Conservation (phyloP, 1,140 invertebrate species). For the Agraylea sexmaculata region DNA sequence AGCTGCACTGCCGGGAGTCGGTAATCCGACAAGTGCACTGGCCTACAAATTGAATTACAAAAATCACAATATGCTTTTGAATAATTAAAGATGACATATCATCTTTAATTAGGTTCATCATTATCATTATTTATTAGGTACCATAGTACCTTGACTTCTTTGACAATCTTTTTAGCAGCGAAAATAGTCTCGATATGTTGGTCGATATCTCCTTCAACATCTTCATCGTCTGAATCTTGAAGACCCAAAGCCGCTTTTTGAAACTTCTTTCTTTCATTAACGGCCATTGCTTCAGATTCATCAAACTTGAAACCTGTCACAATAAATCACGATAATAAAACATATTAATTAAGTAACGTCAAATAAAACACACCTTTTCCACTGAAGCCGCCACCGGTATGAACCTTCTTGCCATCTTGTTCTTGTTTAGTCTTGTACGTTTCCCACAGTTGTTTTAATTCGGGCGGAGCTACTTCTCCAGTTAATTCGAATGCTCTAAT, state of each 20-base stretch:
- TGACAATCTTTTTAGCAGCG: conserved; percentile 89
- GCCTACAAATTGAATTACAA: conserved; percentile 1
- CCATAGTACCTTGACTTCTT: conserved; percentile 66
- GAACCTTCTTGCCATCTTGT: conserved; percentile 86
- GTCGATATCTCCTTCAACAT: conserved; percentile 94
- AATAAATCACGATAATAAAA: neutral
- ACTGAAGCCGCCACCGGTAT: conserved; percentile 86
- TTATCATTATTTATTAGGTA: neutral
- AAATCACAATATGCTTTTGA: neutral
- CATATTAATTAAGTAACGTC: neutral
- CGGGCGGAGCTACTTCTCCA: conserved; percentile 58
- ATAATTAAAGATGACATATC: neutral
- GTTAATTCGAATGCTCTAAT: conserved; percentile 82
- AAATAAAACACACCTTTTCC: conserved; percentile 62
- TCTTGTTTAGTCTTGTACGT: conserved; percentile 79
- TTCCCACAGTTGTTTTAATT: conserved; percentile 75
- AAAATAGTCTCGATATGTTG: conserved; percentile 97
- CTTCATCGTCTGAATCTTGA: conserved; percentile 96
- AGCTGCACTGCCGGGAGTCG: conserved; percentile 7
- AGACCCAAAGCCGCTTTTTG: conserved; percentile 93
- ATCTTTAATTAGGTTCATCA: neutral
- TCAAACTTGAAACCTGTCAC: conserved; percentile 85
- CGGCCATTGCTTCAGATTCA: conserved; percentile 91
- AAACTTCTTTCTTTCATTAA: conserved; percentile 94
- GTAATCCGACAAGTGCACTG: conserved; percentile 13